A percentile compares a stretch with the other conserved stretches of the same genome.
phyloP scores from a whole-genome alignment of 2,113 vertebrate genomes.

The Mohoua ochrocephala region DNA sequence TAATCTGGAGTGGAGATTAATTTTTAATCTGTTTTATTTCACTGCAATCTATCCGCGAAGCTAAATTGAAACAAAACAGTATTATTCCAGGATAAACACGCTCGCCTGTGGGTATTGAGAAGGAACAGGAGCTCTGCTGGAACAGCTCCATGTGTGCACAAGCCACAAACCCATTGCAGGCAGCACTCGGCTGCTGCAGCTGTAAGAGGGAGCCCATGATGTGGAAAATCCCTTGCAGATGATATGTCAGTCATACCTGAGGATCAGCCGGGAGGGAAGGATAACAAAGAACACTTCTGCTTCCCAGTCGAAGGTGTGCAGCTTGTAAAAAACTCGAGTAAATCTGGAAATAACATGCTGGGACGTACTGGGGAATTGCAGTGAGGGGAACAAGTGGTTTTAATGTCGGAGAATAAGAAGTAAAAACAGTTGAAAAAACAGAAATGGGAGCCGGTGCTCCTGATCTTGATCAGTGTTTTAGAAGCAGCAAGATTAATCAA shows the following conservation, averaged over 20 bases:
- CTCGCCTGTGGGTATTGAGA: neutral
- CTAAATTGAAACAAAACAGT: neutral
- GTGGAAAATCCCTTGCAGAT: conserved; percentile 39
- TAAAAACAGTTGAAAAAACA: neutral
- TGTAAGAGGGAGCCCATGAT: conserved; percentile 11
- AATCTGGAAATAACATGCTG: neutral
- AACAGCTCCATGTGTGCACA: neutral
- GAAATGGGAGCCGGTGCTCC: neutral
- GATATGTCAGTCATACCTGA: conserved; percentile 40
- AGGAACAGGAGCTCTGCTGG: neutral
- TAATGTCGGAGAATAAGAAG: neutral
- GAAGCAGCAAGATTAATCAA: neutral
- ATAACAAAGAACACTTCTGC: neutral
- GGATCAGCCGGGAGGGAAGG: conserved; percentile 1
- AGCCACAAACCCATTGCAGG: neutral
- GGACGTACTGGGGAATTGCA: neutral
- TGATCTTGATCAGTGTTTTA: neutral
- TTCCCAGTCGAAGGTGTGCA: neutral
- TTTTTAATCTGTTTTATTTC: neutral
- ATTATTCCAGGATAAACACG: neutral
- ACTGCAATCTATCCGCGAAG: neutral
- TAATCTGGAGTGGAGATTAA: neutral
- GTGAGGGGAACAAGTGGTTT: neutral
- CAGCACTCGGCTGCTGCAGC: neutral
- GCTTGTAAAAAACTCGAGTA: neutral